Evolutionary conservation across 2,113 vertebrate genomes (phyloP).

Genomic region (Elaphurus davidianus): DNA sequence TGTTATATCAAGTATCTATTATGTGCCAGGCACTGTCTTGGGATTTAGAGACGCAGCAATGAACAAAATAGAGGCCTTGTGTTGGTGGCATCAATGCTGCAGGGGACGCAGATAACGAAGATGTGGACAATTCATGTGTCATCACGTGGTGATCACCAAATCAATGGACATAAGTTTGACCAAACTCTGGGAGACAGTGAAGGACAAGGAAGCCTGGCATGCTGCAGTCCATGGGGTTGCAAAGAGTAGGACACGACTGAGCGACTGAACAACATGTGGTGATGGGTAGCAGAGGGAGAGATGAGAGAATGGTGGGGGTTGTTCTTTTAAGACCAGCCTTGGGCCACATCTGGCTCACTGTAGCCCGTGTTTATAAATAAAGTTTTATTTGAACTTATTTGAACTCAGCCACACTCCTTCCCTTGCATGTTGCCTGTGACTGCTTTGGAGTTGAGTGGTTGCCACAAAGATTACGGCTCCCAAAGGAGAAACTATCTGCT

Average conservation of each 20-base stretch:
- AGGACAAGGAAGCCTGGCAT: neutral
- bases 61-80: neutral
- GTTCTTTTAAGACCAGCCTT: neutral
- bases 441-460: neutral
- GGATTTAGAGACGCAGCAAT: neutral
- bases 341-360: neutral
- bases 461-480: fast-evolving
- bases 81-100: fast-evolving
- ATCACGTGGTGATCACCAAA: neutral
- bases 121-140: fast-evolving
- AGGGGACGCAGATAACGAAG: neutral
- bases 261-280: fast-evolving
- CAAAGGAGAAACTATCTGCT: neutral
- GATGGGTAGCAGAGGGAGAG: neutral
- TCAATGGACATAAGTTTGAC: neutral
- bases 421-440: fast-evolving
- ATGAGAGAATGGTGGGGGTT: fast-evolving
- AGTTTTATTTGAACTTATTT: neutral
- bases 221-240: neutral
- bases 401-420: neutral
- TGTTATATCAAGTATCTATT: neutral
- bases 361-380: neutral
- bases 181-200: neutral
- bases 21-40: neutral
- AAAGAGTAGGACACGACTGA: neutral